phyloP scores from a whole-genome alignment of 2,113 vertebrate genomes.

The Astatotilapia flaviijosephi region DNA sequence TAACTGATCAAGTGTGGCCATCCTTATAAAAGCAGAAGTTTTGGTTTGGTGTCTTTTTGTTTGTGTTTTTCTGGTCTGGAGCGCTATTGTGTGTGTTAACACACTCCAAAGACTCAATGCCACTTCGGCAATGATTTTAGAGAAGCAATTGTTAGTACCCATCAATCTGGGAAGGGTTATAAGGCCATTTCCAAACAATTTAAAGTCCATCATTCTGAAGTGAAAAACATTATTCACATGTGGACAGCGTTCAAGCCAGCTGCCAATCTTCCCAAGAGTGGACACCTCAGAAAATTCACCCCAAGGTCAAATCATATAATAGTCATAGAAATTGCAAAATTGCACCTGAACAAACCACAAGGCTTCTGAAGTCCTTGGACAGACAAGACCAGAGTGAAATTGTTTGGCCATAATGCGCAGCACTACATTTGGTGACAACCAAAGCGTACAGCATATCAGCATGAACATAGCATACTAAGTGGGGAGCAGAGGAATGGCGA shows the following conservation, averaged over 20 bases:
- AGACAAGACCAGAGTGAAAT: neutral
- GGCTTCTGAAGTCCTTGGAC: neutral
- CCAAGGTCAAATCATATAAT: neutral
- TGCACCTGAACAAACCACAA: neutral
- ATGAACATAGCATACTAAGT: neutral
- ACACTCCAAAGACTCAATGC: neutral
- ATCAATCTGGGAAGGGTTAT: neutral
- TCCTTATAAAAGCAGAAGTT: neutral
- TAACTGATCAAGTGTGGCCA: neutral
- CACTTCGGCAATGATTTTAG: neutral
- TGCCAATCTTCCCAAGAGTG: neutral
- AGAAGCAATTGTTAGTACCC: neutral
- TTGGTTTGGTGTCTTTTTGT: neutral
- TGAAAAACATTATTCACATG: neutral
- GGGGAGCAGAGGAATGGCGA: neutral
- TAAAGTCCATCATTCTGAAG: neutral
- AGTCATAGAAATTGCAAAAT: neutral
- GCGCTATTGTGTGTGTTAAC: neutral
- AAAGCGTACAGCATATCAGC: neutral
- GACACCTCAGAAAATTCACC: neutral
- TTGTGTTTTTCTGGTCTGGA: neutral
- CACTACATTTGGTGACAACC: neutral
- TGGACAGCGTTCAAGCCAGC: neutral
- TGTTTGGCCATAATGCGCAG: neutral
- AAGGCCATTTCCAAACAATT: neutral